Evolutionary conservation across 2,888 invertebrate species (phyloP).

Genomic region (Octodonta nipae): DNA sequence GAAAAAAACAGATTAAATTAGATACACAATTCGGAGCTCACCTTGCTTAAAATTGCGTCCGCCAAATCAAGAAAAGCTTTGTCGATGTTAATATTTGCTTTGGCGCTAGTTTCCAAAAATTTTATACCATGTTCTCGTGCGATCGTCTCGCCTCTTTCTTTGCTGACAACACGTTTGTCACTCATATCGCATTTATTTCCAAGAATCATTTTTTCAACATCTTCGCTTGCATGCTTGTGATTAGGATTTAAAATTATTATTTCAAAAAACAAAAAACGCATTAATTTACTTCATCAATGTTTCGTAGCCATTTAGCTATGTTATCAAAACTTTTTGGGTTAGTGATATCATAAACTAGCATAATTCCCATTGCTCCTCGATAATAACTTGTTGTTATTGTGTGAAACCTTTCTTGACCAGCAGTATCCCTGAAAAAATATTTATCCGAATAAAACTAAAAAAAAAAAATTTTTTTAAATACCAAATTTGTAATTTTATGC

Average conservation of each 20-base stretch:
- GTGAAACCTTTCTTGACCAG: too few relatives aligned
- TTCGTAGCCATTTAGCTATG: constrained; percentile 93
- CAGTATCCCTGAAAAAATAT: too few relatives aligned
- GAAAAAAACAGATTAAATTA: too few relatives aligned
- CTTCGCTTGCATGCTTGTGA: constrained; percentile 85
- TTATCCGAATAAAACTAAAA: too few relatives aligned
- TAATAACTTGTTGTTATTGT: too few relatives aligned
- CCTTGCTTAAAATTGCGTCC: constrained; percentile 77
- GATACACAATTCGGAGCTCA: too few relatives aligned
- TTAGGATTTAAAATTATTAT: constrained; percentile 15
- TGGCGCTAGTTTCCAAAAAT: constrained; percentile 95
- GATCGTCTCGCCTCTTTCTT: constrained; percentile 88
- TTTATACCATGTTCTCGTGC: constrained; percentile 87
- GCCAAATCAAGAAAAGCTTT: constrained; percentile 87
- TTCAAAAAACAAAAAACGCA: neutral
- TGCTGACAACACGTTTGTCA: constrained; percentile 81
- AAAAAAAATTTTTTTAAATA: too few relatives aligned
- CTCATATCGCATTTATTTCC: constrained; percentile 98
- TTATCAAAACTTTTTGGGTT: constrained; percentile 96
- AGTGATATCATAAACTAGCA: too few relatives aligned
- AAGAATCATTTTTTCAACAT: constrained; percentile 95
- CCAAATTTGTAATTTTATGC: too few relatives aligned
- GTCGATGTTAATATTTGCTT: constrained; percentile 91
- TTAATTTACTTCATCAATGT: constrained; percentile 77
- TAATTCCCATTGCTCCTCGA: too few relatives aligned